A percentile compares a stretch with the other conserved stretches of the same genome.
Evolutionary conservation across 2,888 invertebrate genomes (phyloP).

Genomic region (Mellilla xanthometata): DNA sequence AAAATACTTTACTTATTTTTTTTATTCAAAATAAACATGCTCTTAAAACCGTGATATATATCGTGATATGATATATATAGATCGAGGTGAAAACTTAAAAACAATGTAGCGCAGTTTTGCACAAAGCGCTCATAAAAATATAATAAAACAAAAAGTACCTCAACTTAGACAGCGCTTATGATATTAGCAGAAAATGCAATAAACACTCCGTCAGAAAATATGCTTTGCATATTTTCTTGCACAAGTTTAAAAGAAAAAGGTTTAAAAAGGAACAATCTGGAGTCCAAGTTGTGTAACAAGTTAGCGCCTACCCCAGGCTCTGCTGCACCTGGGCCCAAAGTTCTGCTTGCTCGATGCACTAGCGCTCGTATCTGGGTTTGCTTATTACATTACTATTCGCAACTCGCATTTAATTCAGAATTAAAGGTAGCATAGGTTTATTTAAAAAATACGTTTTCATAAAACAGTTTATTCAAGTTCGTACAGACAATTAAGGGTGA

Average conservation of each 20-base stretch:
- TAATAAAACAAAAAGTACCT: slow-evolving; percentile 4
- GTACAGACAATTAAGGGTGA: no score
- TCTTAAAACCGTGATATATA: no score
- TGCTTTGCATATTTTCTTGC: slow-evolving; percentile 19
- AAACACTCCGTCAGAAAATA: slow-evolving; percentile 15
- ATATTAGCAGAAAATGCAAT: slow-evolving; percentile 11
- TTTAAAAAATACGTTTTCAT: no score
- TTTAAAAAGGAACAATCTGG: slow-evolving; percentile 44
- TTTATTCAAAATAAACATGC: no score
- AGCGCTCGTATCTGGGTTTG: slow-evolving; percentile 17
- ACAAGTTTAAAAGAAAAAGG: slow-evolving; percentile 29
- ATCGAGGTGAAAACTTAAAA: background rate
- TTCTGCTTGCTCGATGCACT: slow-evolving; percentile 29
- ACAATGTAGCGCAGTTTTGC: background rate
- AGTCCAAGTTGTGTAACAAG: slow-evolving; percentile 50
- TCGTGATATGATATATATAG: no score
- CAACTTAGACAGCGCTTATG: slow-evolving; percentile 6
- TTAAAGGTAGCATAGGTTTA: no score
- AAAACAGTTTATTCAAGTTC: no score
- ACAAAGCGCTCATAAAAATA: background rate
- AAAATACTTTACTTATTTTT: no score
- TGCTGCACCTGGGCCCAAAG: slow-evolving; percentile 45
- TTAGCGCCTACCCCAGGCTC: slow-evolving; percentile 43
- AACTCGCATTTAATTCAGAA: no score
- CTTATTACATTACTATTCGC: no score